phyloP scores from a whole-genome alignment of 2,113 vertebrate species.

The Agelaius phoeniceus region DNA sequence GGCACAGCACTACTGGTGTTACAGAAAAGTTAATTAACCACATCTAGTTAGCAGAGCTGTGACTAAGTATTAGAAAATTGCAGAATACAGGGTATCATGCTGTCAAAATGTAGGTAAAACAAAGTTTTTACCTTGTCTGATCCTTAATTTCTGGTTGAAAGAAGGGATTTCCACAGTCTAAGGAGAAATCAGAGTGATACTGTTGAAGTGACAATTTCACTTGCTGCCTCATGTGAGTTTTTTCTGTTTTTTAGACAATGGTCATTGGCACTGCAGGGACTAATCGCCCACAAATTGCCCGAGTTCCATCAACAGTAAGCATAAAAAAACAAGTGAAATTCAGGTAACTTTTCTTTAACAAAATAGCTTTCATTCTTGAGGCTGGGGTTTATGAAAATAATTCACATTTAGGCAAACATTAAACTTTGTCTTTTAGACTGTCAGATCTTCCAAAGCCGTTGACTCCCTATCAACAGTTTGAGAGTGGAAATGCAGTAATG shows the following conservation, averaged over 20 bases:
- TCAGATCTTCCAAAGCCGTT: slow-evolving; percentile 50
- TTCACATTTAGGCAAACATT: neutral
- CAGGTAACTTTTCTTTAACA: slow-evolving; percentile 72
- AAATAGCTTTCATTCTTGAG: neutral
- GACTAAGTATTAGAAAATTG: neutral
- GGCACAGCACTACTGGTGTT: neutral
- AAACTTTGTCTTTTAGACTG: slow-evolving; percentile 65
- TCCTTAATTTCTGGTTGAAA: neutral
- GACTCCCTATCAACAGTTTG: slow-evolving; percentile 27
- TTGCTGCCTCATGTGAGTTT: neutral
- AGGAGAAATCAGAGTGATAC: neutral
- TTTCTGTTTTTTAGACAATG: slow-evolving; percentile 61
- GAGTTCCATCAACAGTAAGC: slow-evolving; percentile 29
- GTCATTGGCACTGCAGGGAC: slow-evolving; percentile 16
- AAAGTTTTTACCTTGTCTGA: neutral
- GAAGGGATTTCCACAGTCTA: neutral
- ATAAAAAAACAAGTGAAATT: slow-evolving; percentile 61
- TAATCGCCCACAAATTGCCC: slow-evolving; percentile 4
- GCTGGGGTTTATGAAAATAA: neutral
- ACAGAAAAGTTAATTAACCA: neutral
- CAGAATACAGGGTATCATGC: neutral
- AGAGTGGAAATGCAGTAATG: slow-evolving; percentile 43
- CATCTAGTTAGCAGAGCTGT: neutral
- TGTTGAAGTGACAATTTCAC: neutral
- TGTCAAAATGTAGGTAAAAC: neutral